phyloP scores from a whole-genome alignment of 2,113 vertebrate species.

The Neolamprologus toae region DNA sequence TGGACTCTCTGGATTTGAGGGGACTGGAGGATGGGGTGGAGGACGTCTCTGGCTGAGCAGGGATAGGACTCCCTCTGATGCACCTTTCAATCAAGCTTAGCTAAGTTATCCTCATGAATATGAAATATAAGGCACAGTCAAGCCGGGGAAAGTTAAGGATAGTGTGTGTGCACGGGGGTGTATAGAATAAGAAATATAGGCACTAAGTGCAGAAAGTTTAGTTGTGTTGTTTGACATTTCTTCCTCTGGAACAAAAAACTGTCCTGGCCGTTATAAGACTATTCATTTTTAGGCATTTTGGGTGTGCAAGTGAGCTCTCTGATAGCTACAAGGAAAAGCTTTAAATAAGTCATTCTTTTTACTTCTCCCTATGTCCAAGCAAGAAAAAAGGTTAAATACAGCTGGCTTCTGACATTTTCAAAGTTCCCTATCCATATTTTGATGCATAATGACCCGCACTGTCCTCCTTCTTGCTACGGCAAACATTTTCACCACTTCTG shows the following conservation, averaged over 20 bases:
- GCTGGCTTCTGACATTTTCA: constrained; percentile 51
- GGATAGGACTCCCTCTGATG: constrained; percentile 64
- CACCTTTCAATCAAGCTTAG: constrained; percentile 73
- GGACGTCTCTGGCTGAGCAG: constrained; percentile 38
- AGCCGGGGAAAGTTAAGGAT: constrained; percentile 34
- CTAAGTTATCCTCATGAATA: constrained; percentile 69
- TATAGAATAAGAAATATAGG: constrained; percentile 19
- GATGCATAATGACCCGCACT: background rate
- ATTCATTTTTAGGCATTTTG: background rate
- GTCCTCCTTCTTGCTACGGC: constrained; percentile 22
- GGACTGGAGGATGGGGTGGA: constrained; percentile 32
- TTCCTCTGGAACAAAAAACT: background rate
- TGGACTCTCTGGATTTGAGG: constrained; percentile 49
- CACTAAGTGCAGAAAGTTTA: background rate
- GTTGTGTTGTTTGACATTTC: background rate
- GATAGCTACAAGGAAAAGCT: background rate
- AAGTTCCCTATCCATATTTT: constrained; percentile 32
- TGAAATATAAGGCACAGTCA: constrained; percentile 49
- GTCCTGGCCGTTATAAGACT: background rate
- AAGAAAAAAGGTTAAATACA: constrained; percentile 28
- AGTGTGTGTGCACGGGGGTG: constrained; percentile 15
- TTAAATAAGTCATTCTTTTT: background rate
- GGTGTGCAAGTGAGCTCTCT: background rate
- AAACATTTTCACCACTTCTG: constrained; percentile 20
- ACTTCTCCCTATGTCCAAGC: background rate